These are phyloP conservation scores for Agriopis marginaria DNA, from an alignment of 2,888 invertebrate genomes.

Conservation along the genomic window DNA sequence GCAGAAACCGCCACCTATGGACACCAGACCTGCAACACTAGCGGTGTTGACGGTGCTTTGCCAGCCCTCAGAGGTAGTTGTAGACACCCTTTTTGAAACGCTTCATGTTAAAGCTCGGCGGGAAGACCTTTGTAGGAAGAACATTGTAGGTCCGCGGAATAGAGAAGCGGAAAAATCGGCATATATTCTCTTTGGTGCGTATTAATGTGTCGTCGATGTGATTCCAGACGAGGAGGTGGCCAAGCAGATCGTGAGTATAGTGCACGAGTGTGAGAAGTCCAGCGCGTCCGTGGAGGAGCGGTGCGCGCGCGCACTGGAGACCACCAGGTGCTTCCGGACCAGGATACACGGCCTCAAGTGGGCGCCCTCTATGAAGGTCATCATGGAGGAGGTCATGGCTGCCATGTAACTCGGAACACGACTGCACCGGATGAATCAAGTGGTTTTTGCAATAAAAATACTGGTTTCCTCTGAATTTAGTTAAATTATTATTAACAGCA, in stretches of 20 bases:
- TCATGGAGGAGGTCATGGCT: constrained; percentile 71
- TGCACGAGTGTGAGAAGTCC: constrained; percentile 68
- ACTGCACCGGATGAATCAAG: background rate
- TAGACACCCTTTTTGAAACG: too few relatives aligned
- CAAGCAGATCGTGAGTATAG: constrained; percentile 65
- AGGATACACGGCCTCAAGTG: constrained; percentile 76
- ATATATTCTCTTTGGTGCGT: too few relatives aligned
- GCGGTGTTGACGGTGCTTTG: too few relatives aligned
- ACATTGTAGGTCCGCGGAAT: too few relatives aligned
- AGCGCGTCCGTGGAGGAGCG: constrained; percentile 54
- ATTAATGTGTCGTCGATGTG: background rate
- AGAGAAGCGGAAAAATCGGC: too few relatives aligned
- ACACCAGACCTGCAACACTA: too few relatives aligned
- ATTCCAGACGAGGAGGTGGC: constrained; percentile 67
- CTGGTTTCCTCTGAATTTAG: background rate
- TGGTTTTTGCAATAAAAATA: background rate
- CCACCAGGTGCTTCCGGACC: constrained; percentile 74
- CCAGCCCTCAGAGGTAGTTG: too few relatives aligned
- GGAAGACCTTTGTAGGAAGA: too few relatives aligned
- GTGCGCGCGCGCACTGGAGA: constrained; percentile 64
- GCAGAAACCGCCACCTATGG: too few relatives aligned
- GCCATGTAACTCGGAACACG: constrained; percentile 48
- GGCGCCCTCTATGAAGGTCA: constrained; percentile 73
- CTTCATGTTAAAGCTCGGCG: too few relatives aligned
- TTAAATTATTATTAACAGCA: too few relatives aligned